Conservation (phyloP, 2,797 vertebrate species). For the Octomys mimax region DNA sequence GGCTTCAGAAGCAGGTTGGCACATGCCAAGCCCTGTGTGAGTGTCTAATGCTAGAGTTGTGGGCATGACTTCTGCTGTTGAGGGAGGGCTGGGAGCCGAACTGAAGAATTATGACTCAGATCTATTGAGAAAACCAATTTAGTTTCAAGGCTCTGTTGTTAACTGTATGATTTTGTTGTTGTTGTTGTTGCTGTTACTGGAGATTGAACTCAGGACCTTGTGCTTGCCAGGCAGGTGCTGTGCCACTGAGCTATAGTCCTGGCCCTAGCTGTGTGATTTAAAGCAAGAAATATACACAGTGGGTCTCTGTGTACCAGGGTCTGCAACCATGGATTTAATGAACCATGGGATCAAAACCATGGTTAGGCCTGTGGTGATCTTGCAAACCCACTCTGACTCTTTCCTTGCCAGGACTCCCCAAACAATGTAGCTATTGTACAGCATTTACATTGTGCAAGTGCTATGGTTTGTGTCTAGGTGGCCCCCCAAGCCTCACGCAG, state of each 20-base stretch:
- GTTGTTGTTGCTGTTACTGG: too few relatives aligned
- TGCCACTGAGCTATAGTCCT: too few relatives aligned
- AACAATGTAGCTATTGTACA: not conserved
- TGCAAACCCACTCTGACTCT: not conserved
- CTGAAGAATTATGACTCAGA: not conserved
- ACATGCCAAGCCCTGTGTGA: not conserved
- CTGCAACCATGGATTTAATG: not conserved
- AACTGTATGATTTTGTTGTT: not conserved
- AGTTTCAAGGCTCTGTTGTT: not conserved
- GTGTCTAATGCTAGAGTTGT: too few relatives aligned
- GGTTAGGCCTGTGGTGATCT: not conserved
- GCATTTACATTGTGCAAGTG: not conserved
- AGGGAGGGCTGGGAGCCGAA: too few relatives aligned
- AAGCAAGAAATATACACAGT: not conserved
- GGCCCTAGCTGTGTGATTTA: not conserved
- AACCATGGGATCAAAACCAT: not conserved
- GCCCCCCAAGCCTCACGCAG: too few relatives aligned
- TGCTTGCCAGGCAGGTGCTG: too few relatives aligned
- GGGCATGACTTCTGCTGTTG: not conserved
- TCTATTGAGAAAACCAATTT: not conserved
- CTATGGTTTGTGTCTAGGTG: too few relatives aligned
- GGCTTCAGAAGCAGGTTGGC: not conserved
- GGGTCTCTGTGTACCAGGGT: not conserved
- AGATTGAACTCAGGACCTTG: too few relatives aligned
- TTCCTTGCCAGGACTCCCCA: not conserved